Evolutionary conservation across 2,797 vertebrate genomes (phyloP).

Genomic region (Lutjanus campechanus): DNA sequence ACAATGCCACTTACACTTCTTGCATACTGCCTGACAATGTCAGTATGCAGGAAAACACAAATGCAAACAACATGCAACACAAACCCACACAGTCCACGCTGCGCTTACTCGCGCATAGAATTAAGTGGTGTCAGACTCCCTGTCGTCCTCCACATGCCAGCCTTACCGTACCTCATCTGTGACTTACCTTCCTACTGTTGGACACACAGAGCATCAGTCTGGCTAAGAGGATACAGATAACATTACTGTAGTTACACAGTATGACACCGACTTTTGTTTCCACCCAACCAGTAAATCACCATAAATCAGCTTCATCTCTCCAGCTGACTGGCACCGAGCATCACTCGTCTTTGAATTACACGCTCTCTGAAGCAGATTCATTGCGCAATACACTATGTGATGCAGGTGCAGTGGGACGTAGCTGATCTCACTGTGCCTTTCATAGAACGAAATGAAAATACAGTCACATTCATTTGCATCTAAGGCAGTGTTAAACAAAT

Average conservation of each 20-base stretch:
- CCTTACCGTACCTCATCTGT: slow-evolving; percentile 33
- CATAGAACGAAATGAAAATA: slow-evolving; percentile 6
- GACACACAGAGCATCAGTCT: slow-evolving; percentile 14
- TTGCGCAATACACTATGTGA: slow-evolving; percentile 15
- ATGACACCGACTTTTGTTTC: slow-evolving; percentile 23
- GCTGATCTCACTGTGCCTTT: slow-evolving; percentile 19
- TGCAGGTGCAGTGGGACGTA: slow-evolving; percentile 12
- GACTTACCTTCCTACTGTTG: slow-evolving; percentile 30
- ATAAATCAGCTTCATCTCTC: slow-evolving; percentile 22
- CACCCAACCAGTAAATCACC: slow-evolving; percentile 35
- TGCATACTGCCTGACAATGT: neutral
- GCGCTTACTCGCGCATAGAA: slow-evolving; percentile 68
- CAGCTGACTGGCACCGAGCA: slow-evolving; percentile 13
- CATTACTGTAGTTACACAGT: slow-evolving; percentile 27
- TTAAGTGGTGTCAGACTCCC: slow-evolving; percentile 71
- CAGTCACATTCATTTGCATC: slow-evolving; percentile 8
- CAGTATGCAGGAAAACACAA: slow-evolving; percentile 15
- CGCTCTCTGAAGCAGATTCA: slow-evolving; percentile 32
- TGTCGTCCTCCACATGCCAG: slow-evolving; percentile 63
- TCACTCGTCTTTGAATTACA: slow-evolving; percentile 31
- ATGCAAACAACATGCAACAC: slow-evolving; percentile 36
- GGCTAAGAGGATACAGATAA: slow-evolving; percentile 22
- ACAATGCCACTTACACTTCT: neutral
- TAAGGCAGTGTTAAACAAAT: neutral
- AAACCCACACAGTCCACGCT: slow-evolving; percentile 54